These are phyloP conservation scores for Thereuonema tuberculata DNA, from an alignment of 1,140 invertebrate genomes.

Conservation along the genomic window DNA sequence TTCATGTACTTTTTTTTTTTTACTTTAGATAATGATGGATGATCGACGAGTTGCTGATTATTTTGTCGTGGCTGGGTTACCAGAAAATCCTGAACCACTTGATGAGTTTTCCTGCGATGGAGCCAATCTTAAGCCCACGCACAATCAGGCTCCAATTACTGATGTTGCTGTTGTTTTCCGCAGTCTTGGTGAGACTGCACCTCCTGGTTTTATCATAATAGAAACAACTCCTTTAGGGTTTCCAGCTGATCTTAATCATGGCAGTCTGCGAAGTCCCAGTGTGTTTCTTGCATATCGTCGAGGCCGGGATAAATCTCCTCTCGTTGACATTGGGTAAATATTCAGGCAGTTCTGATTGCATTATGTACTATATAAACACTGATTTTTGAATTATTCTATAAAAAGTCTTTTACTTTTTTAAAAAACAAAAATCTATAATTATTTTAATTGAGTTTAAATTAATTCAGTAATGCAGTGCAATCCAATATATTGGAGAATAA, in stretches of 20 bases:
- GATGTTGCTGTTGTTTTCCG: constrained; percentile 87
- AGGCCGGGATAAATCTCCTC: constrained; percentile 84
- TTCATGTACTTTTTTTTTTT: no score
- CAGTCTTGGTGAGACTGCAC: constrained; percentile 65
- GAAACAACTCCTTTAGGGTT: constrained; percentile 59
- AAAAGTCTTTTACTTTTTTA: no score
- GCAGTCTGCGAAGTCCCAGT: constrained; percentile 79
- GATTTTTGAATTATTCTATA: no score
- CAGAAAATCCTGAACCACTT: constrained; percentile 58
- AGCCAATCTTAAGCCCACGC: constrained; percentile 54
- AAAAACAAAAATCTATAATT: no score
- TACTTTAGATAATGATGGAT: constrained; percentile 22
- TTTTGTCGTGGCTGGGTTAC: constrained; percentile 92
- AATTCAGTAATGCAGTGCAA: no score
- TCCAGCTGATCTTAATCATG: constrained; percentile 91
- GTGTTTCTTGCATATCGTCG: constrained; percentile 85
- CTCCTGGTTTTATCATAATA: constrained; percentile 64
- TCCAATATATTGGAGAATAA: no score
- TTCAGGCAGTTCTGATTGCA: no score
- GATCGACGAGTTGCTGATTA: constrained; percentile 54
- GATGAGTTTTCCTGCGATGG: constrained; percentile 67
- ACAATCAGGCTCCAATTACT: constrained; percentile 75
- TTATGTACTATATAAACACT: no score
- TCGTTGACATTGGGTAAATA: constrained; percentile 94
- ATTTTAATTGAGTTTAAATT: no score